These are phyloP conservation scores for Apotomis capreana DNA, from an alignment of 2,888 invertebrate species.

Conservation along the genomic window DNA sequence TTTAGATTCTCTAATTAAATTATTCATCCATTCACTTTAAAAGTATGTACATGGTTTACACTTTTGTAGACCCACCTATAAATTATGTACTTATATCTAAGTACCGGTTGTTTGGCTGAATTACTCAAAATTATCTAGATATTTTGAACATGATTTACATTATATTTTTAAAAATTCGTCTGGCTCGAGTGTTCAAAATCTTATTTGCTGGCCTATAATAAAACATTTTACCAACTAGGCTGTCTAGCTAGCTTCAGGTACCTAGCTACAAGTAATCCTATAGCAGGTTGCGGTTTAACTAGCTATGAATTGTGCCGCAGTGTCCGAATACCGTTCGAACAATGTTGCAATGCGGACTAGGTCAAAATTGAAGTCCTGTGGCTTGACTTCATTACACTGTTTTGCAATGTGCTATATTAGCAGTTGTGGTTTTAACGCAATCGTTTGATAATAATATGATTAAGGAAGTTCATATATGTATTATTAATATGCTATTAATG, in stretches of 20 bases:
- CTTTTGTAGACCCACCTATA: too few relatives aligned
- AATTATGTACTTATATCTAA: too few relatives aligned
- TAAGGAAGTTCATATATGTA: not conserved
- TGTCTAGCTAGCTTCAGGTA: conserved; percentile 1
- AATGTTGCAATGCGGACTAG: conserved; percentile 21
- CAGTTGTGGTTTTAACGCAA: conserved; percentile 3
- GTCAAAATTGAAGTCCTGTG: conserved; percentile 23
- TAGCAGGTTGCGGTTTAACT: conserved; percentile 32
- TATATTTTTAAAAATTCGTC: not conserved
- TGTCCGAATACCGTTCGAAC: conserved; percentile 24
- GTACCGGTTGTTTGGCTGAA: too few relatives aligned
- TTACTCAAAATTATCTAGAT: too few relatives aligned
- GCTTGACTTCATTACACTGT: not conserved
- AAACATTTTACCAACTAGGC: not conserved
- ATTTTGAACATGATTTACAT: too few relatives aligned
- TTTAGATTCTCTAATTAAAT: too few relatives aligned
- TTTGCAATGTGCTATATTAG: conserved; percentile 1
- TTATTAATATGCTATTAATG: too few relatives aligned
- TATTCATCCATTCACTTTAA: too few relatives aligned
- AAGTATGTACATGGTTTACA: too few relatives aligned
- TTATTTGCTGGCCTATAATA: not conserved
- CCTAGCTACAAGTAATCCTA: conserved; percentile 4
- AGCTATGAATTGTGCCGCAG: conserved; percentile 22
- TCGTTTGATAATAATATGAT: not conserved
- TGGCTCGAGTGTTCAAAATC: not conserved